Evolutionary conservation across 2,797 vertebrate species (phyloP), one percentile per base, ranked within the genome.

Genomic region (Jordanella pulchra): DNA sequence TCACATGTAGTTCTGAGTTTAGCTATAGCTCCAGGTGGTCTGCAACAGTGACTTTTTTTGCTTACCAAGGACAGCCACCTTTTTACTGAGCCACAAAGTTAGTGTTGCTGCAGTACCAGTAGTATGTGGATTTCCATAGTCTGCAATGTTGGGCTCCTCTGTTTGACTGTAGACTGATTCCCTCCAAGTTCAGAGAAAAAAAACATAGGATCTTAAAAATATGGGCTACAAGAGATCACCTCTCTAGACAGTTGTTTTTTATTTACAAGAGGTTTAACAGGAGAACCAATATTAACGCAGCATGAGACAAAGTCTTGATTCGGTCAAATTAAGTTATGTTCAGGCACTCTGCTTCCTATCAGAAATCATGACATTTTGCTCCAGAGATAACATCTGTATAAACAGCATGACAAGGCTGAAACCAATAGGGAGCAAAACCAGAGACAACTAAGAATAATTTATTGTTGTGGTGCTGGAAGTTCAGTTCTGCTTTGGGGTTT

Each of bases 1-100:
- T 92, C 92, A 92, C 91, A 93, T 91, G 89, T 84, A 87, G 53
- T 67, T 69, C 84, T 78, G 80, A 77, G 76, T 75, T 70, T 71
- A 73, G 9, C 61, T 39, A 73, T 90, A 80, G 92, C 92, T 92
- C 55, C 74, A 90, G 88, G 92, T 94, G 75, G 86, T 90, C 53
- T 82, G 13, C 66, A 91, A 93, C 90, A 93, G 91, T 84, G 82
- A 77, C 73, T 73, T 84, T 54, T 83, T 84, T 92, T 89, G 65
- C 83, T 54, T 58, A 71, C 77, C 23, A 61, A 73, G 48, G 30
- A 72, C 72, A 81, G 72, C 76, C 65, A 80, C 71, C 73, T 68
- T 69, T 73, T 79, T 27, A 45, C 30, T 63, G n/a, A 63, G 58
- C 45, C 50, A 75, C 48, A 64, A 35, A 18, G 30, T 76, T 51